phyloP scores from a whole-genome alignment of 2,797 vertebrate species.

The Halcyon badia region DNA sequence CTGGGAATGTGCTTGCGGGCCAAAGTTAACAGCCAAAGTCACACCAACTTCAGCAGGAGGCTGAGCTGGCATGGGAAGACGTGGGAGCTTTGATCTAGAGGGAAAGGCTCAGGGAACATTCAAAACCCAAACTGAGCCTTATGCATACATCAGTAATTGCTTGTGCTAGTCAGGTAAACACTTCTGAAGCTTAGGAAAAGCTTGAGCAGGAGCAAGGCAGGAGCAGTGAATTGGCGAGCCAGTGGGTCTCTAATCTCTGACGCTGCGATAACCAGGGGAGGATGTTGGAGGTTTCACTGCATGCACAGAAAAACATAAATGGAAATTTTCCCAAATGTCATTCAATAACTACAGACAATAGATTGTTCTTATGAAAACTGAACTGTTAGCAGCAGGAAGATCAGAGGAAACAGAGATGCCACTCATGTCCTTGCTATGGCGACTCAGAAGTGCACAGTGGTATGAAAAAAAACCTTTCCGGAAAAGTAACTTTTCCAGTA shows the following conservation, averaged over 20 bases:
- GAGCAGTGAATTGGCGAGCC: not conserved
- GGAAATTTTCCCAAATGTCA: slow-evolving; percentile 55
- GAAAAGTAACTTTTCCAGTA: slow-evolving; percentile 37
- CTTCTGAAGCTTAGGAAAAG: slow-evolving; percentile 14
- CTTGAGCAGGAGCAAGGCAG: slow-evolving; percentile 50
- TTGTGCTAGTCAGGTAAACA: slow-evolving; percentile 56
- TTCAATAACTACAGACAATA: slow-evolving; percentile 55
- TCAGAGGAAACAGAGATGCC: slow-evolving; percentile 53
- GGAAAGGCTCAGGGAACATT: slow-evolving; percentile 47
- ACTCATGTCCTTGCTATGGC: not conserved
- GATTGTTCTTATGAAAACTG: not conserved
- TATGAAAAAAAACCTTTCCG: not conserved
- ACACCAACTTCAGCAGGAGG: slow-evolving; percentile 14
- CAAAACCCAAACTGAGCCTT: slow-evolving; percentile 11
- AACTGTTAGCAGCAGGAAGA: slow-evolving; percentile 1
- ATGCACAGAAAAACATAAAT: slow-evolving; percentile 22
- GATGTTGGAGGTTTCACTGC: slow-evolving; percentile 16
- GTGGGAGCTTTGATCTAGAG: slow-evolving; percentile 49
- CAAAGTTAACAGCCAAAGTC: slow-evolving; percentile 53
- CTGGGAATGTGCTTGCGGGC: not conserved
- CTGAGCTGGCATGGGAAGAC: not conserved
- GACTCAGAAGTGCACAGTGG: slow-evolving; percentile 10
- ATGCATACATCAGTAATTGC: slow-evolving; percentile 30
- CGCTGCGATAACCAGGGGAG: not conserved
- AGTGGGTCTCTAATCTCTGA: slow-evolving; percentile 10